Conservation (phyloP, 2,888 invertebrate species). For the Dicranocentrus wangi region DNA sequence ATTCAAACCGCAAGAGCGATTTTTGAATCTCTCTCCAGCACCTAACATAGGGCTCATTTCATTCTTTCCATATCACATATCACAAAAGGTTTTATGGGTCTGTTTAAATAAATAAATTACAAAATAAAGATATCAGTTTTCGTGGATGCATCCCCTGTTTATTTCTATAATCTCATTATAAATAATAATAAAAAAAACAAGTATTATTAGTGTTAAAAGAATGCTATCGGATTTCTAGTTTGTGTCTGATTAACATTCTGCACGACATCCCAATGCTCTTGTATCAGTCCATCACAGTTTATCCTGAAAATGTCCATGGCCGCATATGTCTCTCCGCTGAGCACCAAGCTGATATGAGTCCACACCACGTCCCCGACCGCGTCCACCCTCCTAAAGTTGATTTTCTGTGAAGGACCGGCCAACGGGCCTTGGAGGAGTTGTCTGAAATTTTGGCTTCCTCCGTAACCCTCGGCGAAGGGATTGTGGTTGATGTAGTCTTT, state of each 20-base stretch:
- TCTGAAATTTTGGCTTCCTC: conserved; percentile 9
- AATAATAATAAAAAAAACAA: no score
- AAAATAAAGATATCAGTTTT: no score
- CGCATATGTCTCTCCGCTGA: conserved; percentile 45
- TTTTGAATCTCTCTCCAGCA: no score
- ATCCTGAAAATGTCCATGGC: conserved; percentile 62
- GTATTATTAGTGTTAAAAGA: no score
- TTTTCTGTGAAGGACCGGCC: conserved; percentile 34
- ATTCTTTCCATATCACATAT: no score
- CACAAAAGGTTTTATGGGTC: no score
- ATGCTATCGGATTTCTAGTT: conserved; percentile 43
- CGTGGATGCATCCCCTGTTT: no score
- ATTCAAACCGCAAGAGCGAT: no score
- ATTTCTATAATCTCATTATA: no score
- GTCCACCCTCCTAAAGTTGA: conserved; percentile 43
- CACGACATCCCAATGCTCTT: conserved; percentile 66
- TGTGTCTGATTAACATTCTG: conserved; percentile 47
- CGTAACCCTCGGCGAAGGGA: conserved; percentile 22
- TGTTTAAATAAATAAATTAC: no score
- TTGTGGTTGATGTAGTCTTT: conserved; percentile 55
- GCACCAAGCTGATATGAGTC: conserved; percentile 29
- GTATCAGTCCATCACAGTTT: conserved; percentile 50
- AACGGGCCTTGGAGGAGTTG: conserved; percentile 54
- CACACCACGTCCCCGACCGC: conserved; percentile 61
- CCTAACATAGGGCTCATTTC: no score